Conservation (phyloP, 2,797 vertebrate genomes). For the Pangasius mekongensis region DNA sequence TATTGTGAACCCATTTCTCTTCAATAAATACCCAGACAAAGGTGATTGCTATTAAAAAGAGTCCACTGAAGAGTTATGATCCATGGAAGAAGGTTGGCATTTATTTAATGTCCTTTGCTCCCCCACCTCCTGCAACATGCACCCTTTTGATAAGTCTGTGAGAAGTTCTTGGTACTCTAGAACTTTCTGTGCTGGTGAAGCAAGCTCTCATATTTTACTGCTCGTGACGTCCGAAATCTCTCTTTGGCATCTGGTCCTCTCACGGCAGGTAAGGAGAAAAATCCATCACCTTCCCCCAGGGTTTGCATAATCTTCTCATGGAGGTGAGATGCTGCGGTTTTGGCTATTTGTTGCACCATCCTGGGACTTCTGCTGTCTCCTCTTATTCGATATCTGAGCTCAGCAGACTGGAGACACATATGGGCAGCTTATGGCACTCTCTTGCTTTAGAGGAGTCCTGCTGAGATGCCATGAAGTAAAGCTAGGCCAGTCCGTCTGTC, state of each 20-base stretch:
- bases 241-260: conserved; percentile 81
- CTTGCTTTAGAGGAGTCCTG: conserved; percentile 58
- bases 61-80: conserved; percentile 25
- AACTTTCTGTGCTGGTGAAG: conserved; percentile 67
- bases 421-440: conserved; percentile 53
- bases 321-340: conserved; percentile 75
- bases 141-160: conserved; percentile 64
- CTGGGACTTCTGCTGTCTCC: conserved; percentile 77
- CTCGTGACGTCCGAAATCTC: conserved; percentile 77
- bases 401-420: conserved; percentile 61
- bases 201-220: conserved; percentile 76
- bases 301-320: conserved; percentile 82
- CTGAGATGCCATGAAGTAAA: conserved; percentile 45
- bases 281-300: conserved; percentile 83
- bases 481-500: conserved; percentile 36
- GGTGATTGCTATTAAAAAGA: conserved; percentile 1
- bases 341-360: conserved; percentile 78
- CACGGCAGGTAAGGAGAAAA: conserved; percentile 80
- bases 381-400: conserved; percentile 75
- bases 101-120: conserved; percentile 48
- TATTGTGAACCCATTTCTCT: background rate
- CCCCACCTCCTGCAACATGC: conserved; percentile 48
- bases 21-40: background rate
- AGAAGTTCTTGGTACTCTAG: conserved; percentile 72
- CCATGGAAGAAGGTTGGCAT: conserved; percentile 35